These are phyloP conservation scores for Torymus texanus DNA, from an alignment of 2,888 invertebrate species.

Conservation along the genomic window DNA sequence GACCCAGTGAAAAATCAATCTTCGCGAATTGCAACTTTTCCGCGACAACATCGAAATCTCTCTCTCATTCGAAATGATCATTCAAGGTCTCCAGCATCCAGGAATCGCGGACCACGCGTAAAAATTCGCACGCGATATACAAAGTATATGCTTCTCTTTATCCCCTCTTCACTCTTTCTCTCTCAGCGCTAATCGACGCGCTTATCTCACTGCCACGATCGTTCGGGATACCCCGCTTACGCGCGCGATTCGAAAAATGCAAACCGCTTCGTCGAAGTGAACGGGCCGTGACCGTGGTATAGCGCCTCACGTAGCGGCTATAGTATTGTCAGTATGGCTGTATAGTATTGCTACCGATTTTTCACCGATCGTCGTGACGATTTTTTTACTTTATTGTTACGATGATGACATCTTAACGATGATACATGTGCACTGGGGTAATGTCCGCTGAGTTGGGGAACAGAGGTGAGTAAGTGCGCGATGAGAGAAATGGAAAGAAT, in stretches of 20 bases:
- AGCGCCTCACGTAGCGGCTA: neutral
- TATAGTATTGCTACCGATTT: too few relatives aligned
- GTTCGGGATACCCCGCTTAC: constrained; percentile 7
- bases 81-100: too few relatives aligned
- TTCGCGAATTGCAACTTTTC: too few relatives aligned
- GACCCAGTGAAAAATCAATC: too few relatives aligned
- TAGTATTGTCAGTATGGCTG: neutral
- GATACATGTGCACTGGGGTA: too few relatives aligned
- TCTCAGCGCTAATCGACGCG: neutral
- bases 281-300: constrained; percentile 9
- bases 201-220: neutral
- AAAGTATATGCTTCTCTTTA: neutral
- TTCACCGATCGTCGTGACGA: neutral
- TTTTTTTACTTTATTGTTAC: neutral
- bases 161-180: too few relatives aligned
- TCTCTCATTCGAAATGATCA: too few relatives aligned
- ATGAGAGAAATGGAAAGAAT: constrained; percentile 6
- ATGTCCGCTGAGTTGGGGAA: neutral
- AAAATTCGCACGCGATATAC: too few relatives aligned
- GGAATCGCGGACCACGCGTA: too few relatives aligned
- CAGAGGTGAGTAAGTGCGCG: neutral
- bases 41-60: too few relatives aligned
- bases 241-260: neutral
- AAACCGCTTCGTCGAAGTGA: constrained; percentile 9
- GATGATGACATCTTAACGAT: too few relatives aligned